Conservation (phyloP, 2,113 vertebrate genomes). For the Excalfactoria chinensis region DNA sequence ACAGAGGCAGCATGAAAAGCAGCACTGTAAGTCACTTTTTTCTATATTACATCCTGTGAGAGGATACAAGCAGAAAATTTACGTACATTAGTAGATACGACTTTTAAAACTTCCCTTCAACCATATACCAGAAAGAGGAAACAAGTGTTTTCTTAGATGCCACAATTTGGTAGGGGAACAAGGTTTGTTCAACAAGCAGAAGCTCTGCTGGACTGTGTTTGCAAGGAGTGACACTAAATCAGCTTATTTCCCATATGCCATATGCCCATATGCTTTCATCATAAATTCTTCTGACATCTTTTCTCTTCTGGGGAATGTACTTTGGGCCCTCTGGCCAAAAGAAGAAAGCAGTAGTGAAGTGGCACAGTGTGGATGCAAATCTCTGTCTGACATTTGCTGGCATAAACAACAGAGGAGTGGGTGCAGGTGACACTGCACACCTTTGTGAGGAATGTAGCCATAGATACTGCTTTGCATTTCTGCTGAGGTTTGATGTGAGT, state of each 20-base stretch:
- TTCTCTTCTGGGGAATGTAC: neutral
- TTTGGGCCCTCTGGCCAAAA: neutral
- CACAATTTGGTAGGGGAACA: neutral
- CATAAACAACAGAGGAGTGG: neutral
- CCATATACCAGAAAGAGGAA: neutral
- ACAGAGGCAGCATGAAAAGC: neutral
- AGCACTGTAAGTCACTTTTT: conserved; percentile 13
- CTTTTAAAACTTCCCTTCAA: neutral
- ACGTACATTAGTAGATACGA: neutral
- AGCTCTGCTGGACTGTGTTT: neutral
- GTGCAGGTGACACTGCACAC: neutral
- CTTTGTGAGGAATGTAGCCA: neutral
- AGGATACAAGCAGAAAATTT: neutral
- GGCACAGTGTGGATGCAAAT: neutral
- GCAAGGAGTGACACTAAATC: neutral
- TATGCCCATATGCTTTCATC: neutral
- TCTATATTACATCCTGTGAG: neutral
- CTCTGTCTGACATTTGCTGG: neutral
- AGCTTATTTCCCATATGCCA: neutral
- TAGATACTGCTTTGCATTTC: neutral
- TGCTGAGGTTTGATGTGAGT: conserved; percentile 2
- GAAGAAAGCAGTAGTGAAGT: neutral
- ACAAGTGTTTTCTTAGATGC: neutral
- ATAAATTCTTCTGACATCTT: neutral
- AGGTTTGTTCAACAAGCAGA: conserved; percentile 8